phyloP scores from a whole-genome alignment of 2,888 invertebrate species.

The Brachyptera putata region DNA sequence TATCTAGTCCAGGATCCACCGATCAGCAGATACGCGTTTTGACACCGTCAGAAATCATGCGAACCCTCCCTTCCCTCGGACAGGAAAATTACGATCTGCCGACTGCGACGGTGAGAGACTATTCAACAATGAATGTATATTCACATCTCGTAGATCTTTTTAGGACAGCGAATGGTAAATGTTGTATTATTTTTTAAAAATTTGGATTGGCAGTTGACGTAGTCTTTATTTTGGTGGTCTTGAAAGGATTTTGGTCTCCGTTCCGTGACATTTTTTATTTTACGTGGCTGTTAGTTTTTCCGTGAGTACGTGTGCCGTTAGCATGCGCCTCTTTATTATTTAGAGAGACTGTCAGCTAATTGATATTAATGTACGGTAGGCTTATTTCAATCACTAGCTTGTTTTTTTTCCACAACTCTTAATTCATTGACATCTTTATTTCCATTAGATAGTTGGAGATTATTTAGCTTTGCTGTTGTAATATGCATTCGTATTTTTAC shows the following conservation, averaged over 20 bases:
- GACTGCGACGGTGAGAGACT: slow-evolving; percentile 45
- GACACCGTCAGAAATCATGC: slow-evolving; percentile 87
- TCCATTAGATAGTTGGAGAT: too few relatives aligned
- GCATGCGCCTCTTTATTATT: too few relatives aligned
- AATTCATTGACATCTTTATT: too few relatives aligned
- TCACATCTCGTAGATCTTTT: neutral
- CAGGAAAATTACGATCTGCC: slow-evolving; percentile 63
- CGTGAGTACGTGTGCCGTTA: too few relatives aligned
- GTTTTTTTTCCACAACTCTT: too few relatives aligned
- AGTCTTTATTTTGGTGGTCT: neutral
- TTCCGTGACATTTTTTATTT: neutral
- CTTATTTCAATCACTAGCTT: too few relatives aligned
- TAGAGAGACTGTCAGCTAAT: too few relatives aligned
- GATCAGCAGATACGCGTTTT: slow-evolving; percentile 85
- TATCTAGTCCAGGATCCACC: slow-evolving; percentile 41
- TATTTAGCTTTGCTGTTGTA: too few relatives aligned
- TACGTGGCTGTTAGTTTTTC: neutral
- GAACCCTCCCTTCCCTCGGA: slow-evolving; percentile 81
- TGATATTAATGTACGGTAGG: too few relatives aligned
- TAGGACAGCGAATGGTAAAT: neutral
- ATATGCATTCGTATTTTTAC: too few relatives aligned
- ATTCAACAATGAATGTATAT: neutral
- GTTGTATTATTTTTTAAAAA: neutral
- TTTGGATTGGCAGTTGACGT: neutral
- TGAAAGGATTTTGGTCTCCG: neutral